Evolutionary conservation across 2,797 vertebrate species (phyloP).

Genomic region (Xenopus petersii): DNA sequence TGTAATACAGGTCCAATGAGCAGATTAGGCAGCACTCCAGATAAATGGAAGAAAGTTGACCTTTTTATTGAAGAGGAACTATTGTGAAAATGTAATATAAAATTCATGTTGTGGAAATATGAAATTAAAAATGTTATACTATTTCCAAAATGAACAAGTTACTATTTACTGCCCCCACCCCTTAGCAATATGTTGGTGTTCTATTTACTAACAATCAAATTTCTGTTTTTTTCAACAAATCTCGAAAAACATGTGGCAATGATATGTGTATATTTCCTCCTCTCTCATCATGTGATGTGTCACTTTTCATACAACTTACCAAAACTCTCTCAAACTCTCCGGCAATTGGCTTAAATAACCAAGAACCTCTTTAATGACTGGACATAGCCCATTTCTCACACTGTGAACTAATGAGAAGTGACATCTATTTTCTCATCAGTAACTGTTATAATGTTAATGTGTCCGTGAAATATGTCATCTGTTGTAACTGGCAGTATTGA

Average conservation of each 20-base stretch:
- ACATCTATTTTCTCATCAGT: conserved; percentile 75
- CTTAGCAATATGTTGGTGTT: too few relatives aligned
- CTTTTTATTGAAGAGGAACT: too few relatives aligned
- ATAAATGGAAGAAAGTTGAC: too few relatives aligned
- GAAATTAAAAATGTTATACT: too few relatives aligned
- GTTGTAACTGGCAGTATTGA: conserved; percentile 76
- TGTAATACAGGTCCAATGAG: too few relatives aligned
- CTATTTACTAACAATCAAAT: too few relatives aligned
- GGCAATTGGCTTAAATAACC: conserved; percentile 63
- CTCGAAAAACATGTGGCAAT: conserved; percentile 31
- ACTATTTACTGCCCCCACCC: too few relatives aligned
- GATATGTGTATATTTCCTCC: conserved; percentile 61
- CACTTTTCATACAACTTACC: conserved; percentile 66
- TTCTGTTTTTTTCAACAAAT: too few relatives aligned
- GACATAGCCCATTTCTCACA: conserved; percentile 72
- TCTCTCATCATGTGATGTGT: conserved; percentile 66
- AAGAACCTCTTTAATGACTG: conserved; percentile 66
- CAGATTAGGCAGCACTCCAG: too few relatives aligned
- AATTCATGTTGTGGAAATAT: too few relatives aligned
- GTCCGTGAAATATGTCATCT: conserved; percentile 74
- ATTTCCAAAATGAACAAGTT: too few relatives aligned
- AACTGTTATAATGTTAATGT: conserved; percentile 74
- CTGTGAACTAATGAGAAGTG: conserved; percentile 79
- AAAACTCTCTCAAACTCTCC: conserved; percentile 65
- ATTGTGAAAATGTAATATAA: too few relatives aligned